These are phyloP conservation scores for Morinoia aosen DNA, from an alignment of 2,888 invertebrate genomes.

Conservation along the genomic window DNA sequence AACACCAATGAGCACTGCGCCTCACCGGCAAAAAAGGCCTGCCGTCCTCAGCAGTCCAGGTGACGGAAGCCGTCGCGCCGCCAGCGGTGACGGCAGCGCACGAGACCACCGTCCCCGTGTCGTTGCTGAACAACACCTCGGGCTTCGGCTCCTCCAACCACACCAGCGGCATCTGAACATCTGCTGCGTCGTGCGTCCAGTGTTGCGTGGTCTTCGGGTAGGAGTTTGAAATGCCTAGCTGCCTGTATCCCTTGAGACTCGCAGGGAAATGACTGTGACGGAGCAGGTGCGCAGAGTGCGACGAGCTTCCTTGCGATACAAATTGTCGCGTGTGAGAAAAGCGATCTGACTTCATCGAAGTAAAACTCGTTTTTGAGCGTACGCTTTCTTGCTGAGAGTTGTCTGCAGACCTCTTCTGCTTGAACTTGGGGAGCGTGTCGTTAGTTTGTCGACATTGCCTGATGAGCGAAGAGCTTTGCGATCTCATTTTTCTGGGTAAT, in stretches of 20 bases:
- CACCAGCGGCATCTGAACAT: conserved; percentile 3
- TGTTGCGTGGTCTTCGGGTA: background rate
- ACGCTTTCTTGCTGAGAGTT: background rate
- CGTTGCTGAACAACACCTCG: conserved; percentile 44
- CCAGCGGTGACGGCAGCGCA: conserved; percentile 15
- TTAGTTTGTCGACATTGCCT: background rate
- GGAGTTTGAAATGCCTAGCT: background rate
- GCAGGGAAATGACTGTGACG: conserved; percentile 2
- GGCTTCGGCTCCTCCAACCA: conserved; percentile 34
- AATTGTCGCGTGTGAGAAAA: background rate
- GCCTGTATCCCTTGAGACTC: background rate
- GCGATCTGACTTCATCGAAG: background rate
- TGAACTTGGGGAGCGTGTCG: background rate
- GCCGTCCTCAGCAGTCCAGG: conserved; percentile 31
- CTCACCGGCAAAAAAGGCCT: conserved; percentile 44
- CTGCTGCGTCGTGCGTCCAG: background rate
- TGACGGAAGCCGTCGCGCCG: background rate
- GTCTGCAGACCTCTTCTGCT: background rate
- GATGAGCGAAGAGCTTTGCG: background rate
- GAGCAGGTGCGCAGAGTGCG: background rate
- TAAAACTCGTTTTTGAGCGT: background rate
- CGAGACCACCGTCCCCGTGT: background rate
- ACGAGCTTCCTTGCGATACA: background rate
- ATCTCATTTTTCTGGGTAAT: background rate
- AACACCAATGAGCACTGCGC: background rate